Evolutionary conservation across 2,797 vertebrate species (phyloP), one percentile per base, ranked within the genome.

Genomic region (Propithecus perrieri): DNA sequence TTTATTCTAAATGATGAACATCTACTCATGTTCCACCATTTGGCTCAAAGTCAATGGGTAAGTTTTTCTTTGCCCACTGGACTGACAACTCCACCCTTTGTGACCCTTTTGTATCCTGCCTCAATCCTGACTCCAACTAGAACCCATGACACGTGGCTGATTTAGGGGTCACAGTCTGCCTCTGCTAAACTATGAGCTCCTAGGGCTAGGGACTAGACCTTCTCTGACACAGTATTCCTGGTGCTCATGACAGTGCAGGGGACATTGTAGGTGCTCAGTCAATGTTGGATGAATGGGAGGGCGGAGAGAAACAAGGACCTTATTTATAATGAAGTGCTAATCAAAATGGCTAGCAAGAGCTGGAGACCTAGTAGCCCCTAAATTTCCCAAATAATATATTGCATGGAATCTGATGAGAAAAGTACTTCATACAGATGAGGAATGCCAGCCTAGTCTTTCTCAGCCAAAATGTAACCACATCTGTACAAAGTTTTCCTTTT

Each of bases 391-490:
- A 63, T 24, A 33, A 57, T 43, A 20, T 48, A 65, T 4, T 59
- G 0, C 48, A 55, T 74, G 48, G 10, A 79, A 92, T 65, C 30
- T 61, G 79, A 15, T 85, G 24, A 91, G 43, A 89, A 78, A 61
- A 78, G 6, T 48, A 35, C 48, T 83, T 78, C 79, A 65, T 33
- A 53, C 17, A 38, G 76, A 71, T 76, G 87, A 88, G 43, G 69
- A 78, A 33, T 38, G 53, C 26, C 61, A 93, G 71, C 8, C 43
- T 85, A 55, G 17, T 74, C 50, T 76, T 95, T 93, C 48, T 96
- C 22, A 87, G 79, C 17, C 41, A 95, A 81, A 97, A 89, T 38
- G 28, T 76, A 84, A 90, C 28, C 41, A 95, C 46, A 50, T 59
- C 22, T 24, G 92, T 63, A 67, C 59, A 55, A 71, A 2, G 9